Base-by-base conservation (phyloP, 2,113 vertebrate genomes). In the Chloropsis cyanopogon region DNA sequence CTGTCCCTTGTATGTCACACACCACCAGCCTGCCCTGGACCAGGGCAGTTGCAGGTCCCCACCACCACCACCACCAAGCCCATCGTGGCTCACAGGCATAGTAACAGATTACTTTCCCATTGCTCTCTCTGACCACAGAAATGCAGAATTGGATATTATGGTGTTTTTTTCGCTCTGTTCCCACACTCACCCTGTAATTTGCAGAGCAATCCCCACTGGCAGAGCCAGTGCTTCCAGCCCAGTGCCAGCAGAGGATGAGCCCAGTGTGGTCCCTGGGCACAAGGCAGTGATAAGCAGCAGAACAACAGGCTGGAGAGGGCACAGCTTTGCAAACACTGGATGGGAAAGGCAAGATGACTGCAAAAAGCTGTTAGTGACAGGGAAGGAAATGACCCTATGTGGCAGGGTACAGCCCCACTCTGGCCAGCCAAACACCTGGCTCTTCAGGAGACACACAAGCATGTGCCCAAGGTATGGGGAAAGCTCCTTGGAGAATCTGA, bases 91-190 rank as follows among this genome's bases (percentile, higher is more conserved):
- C 53, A 24, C 29, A 54, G 24, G 15, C 86, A 86, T 6, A 54
- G 17, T 21, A 70, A 73, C 15, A 83, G 22, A 46, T 63, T 31
- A 21, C 50, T 86, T 88, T 69, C 61, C 50, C 73, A 68, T 15
- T 0, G 0, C 57, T 96, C 82, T 29, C 82, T 61, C 53, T 57
- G 31, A 65, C 91, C 89, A 90, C 82, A 90, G 80, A 96, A 95
- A 92, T 63, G 57, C 65, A 78, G 54, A 84, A 72, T 0, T 82
- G 61, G 46, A 87, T 66, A 35, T 26, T 33, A 28, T 3, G 12
- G 70, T 33, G 60, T 69, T 65, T 64, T 14, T 3, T 2, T 42
- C 1, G 4, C 35, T 47, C 60, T 0, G 1, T 90, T 92, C 91
- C 80, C 80, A 93, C 12, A 10, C 64, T 91, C 11, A 1, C 41